A percentile compares a stretch with the other conserved stretches of the same genome.
Evolutionary conservation across 2,797 vertebrate genomes (phyloP).

Genomic region (Fratercula arctica): DNA sequence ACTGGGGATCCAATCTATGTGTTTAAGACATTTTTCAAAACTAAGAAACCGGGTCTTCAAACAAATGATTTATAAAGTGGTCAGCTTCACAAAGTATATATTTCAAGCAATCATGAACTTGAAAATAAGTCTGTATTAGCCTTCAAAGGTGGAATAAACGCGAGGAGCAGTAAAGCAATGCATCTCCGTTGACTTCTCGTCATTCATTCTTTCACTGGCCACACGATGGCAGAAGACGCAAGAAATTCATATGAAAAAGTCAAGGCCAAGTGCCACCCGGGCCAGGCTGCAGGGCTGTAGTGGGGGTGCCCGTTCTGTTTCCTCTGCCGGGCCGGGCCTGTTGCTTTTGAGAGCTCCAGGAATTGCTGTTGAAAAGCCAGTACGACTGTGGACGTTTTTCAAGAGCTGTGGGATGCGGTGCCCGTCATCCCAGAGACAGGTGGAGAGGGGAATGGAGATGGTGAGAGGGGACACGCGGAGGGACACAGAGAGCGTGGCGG

Average conservation of each 20-base stretch:
- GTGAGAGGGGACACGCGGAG: neutral
- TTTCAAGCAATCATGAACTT: neutral
- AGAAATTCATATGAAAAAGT: rapidly evolving
- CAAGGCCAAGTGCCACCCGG: rapidly evolving
- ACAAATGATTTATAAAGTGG: neutral
- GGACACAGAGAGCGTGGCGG: neutral
- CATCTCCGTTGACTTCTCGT: rapidly evolving
- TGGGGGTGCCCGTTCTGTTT: rapidly evolving
- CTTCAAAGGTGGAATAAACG: neutral
- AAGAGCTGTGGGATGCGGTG: neutral
- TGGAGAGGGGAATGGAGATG: neutral
- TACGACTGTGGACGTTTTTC: rapidly evolving
- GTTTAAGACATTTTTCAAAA: neutral
- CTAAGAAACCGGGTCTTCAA: neutral
- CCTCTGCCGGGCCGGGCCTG: rapidly evolving
- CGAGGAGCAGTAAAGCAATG: rapidly evolving
- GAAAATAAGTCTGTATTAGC: neutral
- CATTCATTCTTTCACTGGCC: neutral
- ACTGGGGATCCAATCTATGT: rapidly evolving
- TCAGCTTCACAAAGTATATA: neutral
- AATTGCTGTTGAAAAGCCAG: neutral
- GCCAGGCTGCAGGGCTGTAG: rapidly evolving
- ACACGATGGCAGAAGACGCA: neutral
- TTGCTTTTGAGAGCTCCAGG: neutral
- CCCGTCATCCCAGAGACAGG: rapidly evolving